Evolutionary conservation across 64 coral and sea anemone genomes (phyloP), one percentile per base, ranked within the genome.

Genomic region (Porites australiensis): DNA sequence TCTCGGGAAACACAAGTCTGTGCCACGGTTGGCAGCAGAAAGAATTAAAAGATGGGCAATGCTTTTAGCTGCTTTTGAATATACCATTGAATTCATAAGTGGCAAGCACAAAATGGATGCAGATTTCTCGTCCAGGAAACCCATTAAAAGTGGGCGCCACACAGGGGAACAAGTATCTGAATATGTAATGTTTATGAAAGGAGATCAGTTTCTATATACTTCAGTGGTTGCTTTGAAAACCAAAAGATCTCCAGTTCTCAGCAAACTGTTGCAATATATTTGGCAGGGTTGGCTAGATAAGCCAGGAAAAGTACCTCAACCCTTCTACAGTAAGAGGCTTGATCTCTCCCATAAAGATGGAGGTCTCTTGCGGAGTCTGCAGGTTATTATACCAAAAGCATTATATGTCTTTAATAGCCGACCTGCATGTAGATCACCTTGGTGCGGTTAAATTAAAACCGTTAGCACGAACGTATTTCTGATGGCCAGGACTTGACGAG

Each of bases 31-130:
- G 23, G 89, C 78, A 15, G 82, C 89, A 43, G 61, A 77, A 69
- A 82, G 89, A 44, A 82, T 91, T 22, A 91, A 91, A 45, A 47
- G 89, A 50, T 91, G 89, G 89, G 20, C 89, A 14, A 53, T 91
- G 45, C 89, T 91, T 46, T 53, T 90, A 82, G 76, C 75, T 27
- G 89, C 75, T 16, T 82, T 82, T 82, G 68, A 82, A 66, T 91
- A 91, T 48, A 82, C 89, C 45, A 91, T 83, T 72, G 77, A 91
- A 54, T 83, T 74, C 49, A 91, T 91, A 44, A 7, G 8, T 37
- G 89, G 89, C 2, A 82, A 82, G 64, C 52, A 83, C 50, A 85
- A 82, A 74, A 47, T 73, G 44, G 64, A 45, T 74, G 64, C 79
- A 58, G 49, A 86, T 72, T 92, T 50, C 67, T 55, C 50, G 20